phyloP scores from a whole-genome alignment of 2,888 invertebrate genomes.

The Muscina levida region DNA sequence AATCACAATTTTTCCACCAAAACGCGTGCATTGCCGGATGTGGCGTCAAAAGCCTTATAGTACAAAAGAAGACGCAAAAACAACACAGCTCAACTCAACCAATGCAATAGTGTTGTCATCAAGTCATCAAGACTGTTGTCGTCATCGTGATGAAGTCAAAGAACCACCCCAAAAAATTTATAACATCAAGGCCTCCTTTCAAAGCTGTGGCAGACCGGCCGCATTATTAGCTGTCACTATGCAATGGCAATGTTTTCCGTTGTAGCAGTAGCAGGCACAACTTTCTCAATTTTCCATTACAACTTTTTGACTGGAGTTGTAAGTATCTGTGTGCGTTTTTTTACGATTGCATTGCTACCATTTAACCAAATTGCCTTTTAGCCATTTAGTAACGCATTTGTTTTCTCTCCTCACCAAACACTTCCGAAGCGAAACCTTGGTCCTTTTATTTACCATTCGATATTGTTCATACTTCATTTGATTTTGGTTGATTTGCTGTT shows the following conservation, averaged over 20 bases:
- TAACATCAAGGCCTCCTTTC: not conserved
- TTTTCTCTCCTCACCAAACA: conserved; percentile 20
- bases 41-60: conserved; percentile 75
- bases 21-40: conserved; percentile 76
- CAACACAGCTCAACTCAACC: conserved; percentile 45
- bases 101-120: conserved; percentile 8
- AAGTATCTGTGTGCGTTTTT: conserved; percentile 10
- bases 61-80: conserved; percentile 69
- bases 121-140: not conserved
- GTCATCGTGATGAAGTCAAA: no score
- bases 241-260: conserved; percentile 54
- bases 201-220: conserved; percentile 43
- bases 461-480: conserved; percentile 36
- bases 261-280: not conserved
- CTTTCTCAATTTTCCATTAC: conserved; percentile 51
- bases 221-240: conserved; percentile 66
- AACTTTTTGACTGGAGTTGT: conserved; percentile 41
- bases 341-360: conserved; percentile 53
- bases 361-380: conserved; percentile 65
- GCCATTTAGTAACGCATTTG: conserved; percentile 63
- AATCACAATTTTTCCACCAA: conserved; percentile 53
- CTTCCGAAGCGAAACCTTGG: not conserved
- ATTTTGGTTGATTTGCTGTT: conserved; percentile 38
- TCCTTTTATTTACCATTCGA: not conserved
- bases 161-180: conserved; percentile 42